Percentiles rank a stretch among this genome's conserved stretches.
Conservation (phyloP, 2,113 vertebrate species). For the Oxygymnocypris stewartii region DNA sequence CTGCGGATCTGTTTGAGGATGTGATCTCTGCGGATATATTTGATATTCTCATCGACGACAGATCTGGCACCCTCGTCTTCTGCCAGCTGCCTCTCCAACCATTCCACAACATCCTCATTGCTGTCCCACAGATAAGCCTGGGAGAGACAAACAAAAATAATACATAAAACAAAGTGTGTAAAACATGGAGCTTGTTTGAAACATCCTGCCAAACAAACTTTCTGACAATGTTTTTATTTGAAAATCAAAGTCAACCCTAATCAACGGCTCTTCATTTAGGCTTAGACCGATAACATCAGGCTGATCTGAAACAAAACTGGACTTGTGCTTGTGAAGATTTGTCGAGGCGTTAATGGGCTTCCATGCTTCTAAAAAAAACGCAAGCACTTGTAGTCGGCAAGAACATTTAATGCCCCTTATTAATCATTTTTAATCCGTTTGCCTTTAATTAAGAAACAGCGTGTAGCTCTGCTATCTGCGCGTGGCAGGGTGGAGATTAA, state of each 20-base stretch:
- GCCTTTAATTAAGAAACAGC: slow-evolving; percentile 99
- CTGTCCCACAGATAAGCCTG: slow-evolving; percentile 93
- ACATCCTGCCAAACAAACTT: not conserved
- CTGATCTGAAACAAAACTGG: slow-evolving; percentile 51
- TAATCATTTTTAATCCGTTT: slow-evolving; percentile 99
- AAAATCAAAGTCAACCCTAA: slow-evolving; percentile 12
- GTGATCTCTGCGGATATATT: slow-evolving; percentile 95
- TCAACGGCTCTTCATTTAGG: slow-evolving; percentile 27
- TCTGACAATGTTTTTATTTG: slow-evolving; percentile 12
- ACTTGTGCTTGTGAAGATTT: slow-evolving; percentile 51
- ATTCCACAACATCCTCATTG: slow-evolving; percentile 93
- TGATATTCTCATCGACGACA: slow-evolving; percentile 96
- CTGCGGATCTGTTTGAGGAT: slow-evolving; percentile 97
- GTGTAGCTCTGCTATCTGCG: slow-evolving; percentile 99
- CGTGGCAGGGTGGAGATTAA: slow-evolving; percentile 99
- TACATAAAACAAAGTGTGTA: not conserved
- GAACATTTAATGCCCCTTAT: slow-evolving; percentile 99
- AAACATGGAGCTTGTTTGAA: slow-evolving; percentile 7
- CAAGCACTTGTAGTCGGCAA: slow-evolving; percentile 89
- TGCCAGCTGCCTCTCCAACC: slow-evolving; percentile 91
- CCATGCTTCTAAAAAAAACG: slow-evolving; percentile 24
- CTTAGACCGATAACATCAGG: slow-evolving; percentile 42
- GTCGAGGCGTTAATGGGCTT: slow-evolving; percentile 39
- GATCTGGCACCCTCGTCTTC: slow-evolving; percentile 92
- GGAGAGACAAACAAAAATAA: not conserved